A percentile compares a stretch with the other conserved stretches of the same genome.
Evolutionary conservation across 2,888 invertebrate species (phyloP).

Genomic region (Schrankia costaestrigalis): DNA sequence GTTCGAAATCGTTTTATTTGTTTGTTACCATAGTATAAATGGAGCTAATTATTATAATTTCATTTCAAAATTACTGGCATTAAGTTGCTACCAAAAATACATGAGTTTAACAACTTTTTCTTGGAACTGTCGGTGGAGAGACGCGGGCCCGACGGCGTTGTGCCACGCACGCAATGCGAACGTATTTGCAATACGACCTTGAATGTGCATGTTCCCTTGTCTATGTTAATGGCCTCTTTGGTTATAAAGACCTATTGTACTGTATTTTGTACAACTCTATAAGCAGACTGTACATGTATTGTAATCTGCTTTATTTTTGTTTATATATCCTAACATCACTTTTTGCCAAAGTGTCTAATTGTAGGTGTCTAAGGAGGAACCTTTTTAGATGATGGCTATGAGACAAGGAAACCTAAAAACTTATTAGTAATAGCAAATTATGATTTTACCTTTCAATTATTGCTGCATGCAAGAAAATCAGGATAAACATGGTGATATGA

Average conservation of each 20-base stretch:
- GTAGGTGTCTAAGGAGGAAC: no score
- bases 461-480: no score
- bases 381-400: no score
- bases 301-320: no score
- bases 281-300: no score
- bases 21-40: conserved; percentile 78
- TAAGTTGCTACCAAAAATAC: conserved; percentile 80
- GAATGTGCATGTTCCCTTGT: conserved; percentile 34
- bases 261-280: no score
- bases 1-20: conserved; percentile 75
- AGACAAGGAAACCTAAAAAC: no score
- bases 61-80: conserved; percentile 77
- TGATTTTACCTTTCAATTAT: no score
- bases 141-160: conserved; percentile 54
- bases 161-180: conserved; percentile 50
- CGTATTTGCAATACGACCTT: conserved; percentile 59
- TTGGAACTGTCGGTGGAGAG: conserved; percentile 66
- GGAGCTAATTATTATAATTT: conserved; percentile 79
- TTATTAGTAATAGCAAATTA: no score
- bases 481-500: no score
- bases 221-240: conserved; percentile 15
- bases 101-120: conserved; percentile 79
- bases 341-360: no score
- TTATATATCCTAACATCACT: no score
- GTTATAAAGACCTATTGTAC: conserved; percentile 8